Evolutionary conservation across 2,113 vertebrate species (phyloP).

Genomic region (Brienomyrus longianalis): DNA sequence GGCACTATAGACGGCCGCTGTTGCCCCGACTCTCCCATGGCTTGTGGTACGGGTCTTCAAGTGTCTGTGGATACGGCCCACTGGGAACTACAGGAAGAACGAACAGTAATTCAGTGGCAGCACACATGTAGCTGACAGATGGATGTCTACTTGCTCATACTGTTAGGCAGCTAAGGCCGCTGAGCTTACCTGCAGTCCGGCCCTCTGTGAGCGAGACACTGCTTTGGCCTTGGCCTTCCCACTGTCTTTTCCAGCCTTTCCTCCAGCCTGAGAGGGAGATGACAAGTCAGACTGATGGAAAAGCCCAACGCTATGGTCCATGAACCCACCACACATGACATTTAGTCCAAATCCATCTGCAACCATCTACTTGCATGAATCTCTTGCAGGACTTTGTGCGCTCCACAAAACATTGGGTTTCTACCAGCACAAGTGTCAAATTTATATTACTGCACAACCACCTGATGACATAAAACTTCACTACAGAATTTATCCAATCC

Average conservation of each 20-base stretch:
- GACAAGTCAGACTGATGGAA: not conserved
- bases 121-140: not conserved
- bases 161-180: not conserved
- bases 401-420: not conserved
- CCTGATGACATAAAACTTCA: not conserved
- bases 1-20: constrained; percentile 92
- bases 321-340: not conserved
- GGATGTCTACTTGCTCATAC: not conserved
- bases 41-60: constrained; percentile 96
- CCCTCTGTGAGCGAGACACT: constrained; percentile 93
- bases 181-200: constrained; percentile 81
- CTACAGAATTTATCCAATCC: not conserved
- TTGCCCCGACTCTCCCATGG: constrained; percentile 92
- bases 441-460: not conserved
- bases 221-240: constrained; percentile 98
- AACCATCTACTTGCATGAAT: not conserved
- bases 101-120: not conserved
- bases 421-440: not conserved
- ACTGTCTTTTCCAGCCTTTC: constrained; percentile 96
- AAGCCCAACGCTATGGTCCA: not conserved
- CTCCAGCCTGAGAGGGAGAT: constrained; percentile 73
- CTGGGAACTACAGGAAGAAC: constrained; percentile 73
- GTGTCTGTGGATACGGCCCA: constrained; percentile 95
- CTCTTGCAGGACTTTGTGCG: not conserved
- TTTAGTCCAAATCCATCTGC: not conserved